Base-by-base conservation (phyloP, 2,888 invertebrate species). In the Hyalella azteca region DNA sequence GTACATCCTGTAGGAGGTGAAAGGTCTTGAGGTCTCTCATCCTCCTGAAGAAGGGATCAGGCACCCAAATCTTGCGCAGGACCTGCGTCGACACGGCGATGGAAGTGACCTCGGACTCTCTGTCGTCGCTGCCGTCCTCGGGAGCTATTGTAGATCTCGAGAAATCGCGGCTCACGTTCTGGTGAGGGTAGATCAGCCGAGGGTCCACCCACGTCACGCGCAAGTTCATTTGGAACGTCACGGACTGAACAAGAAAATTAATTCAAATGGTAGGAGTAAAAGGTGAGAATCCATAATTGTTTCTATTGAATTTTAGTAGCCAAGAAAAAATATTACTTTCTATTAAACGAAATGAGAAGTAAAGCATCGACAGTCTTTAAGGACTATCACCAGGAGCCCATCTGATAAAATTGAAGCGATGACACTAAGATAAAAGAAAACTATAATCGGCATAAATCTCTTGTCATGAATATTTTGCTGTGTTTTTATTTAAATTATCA, bases 31-130 rank as follows among this genome's bases (percentile, higher is more conserved):
- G 45, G 54, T 73, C 45, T 73, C 79, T 73, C 45, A 66, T 79
- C 29, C 73, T 73, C 73, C 79, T 73, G 79, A 79, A 79, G 73
- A 79, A 79, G 26, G 66, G 79, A 73, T 79, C 79, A 19, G 79
- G 79, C 36, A 73, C 73, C 79, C 79, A 79, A 3, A 79, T 36
- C 41, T 79, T 40, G 13, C 45, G 40, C 32, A 79, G 32, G 49
- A 79, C 66, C 39, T 79, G 66, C 32, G 45, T 79, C 22, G 79
- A 79, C 48, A 79, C 49, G 3, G 79, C 73, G 40, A 79, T 79
- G 22, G 78, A 78, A 4, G 59, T 66, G 41, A 40, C 49, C 15
- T 66, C 60, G 19, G n/a, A 11, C 11, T 66, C 49, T 7, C 41
- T 45, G 19, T 49, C 48, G 19, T 22, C 26, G 45, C 19, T 22